Percentiles rank a stretch among this genome's conserved stretches.
Conservation (phyloP, 2,113 vertebrate genomes). For the Marmota flaviventris region DNA sequence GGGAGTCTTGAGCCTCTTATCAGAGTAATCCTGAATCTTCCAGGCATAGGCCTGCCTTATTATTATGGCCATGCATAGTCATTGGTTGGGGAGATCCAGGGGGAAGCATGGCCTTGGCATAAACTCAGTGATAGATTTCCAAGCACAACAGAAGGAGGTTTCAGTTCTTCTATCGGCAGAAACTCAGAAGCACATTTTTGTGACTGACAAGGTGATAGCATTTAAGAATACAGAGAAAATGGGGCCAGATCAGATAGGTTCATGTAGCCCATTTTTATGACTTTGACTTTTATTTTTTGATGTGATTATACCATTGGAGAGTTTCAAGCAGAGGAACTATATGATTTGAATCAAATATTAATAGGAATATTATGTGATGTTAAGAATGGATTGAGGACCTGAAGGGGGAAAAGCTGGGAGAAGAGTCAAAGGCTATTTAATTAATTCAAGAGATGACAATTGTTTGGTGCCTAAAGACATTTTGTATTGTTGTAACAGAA, state of each 20-base stretch:
- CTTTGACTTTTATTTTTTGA: slow-evolving; percentile 2
- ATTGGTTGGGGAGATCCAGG: neutral
- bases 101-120: neutral
- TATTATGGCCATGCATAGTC: neutral
- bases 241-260: neutral
- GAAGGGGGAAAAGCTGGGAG: neutral
- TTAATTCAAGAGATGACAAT: neutral
- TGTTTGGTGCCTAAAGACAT: neutral
- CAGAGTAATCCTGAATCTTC: neutral
- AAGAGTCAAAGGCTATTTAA: neutral
- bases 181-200: neutral
- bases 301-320: neutral
- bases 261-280: neutral
- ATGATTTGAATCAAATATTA: neutral
- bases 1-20: neutral
- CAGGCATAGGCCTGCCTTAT: neutral
- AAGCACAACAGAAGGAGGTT: neutral
- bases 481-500: neutral
- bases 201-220: neutral
- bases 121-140: slow-evolving; percentile 4
- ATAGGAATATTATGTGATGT: neutral
- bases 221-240: slow-evolving; percentile 1
- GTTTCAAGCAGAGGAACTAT: neutral
- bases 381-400: neutral
- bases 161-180: neutral